Percentiles rank a stretch among this genome's conserved stretches.
Evolutionary conservation across 2,888 invertebrate species (phyloP).

Genomic region (Caenorhabditis angaria): DNA sequence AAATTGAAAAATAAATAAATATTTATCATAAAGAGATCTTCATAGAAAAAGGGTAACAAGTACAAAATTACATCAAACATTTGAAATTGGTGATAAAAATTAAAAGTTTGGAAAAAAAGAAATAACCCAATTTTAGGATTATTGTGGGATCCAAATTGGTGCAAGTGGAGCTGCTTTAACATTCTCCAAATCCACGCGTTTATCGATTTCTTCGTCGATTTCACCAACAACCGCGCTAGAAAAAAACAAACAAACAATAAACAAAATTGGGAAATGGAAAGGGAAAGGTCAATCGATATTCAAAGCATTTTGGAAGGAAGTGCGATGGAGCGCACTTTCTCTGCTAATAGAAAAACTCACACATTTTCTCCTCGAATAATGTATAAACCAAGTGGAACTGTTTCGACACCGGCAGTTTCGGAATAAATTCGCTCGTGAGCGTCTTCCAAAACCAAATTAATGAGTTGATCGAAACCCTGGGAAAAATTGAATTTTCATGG

Average conservation of each 20-base stretch:
- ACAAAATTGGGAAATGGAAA: not conserved
- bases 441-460: slow-evolving; percentile 95
- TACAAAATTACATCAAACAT: no score
- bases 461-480: slow-evolving; percentile 95
- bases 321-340: slow-evolving; percentile 10
- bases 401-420: slow-evolving; percentile 83
- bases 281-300: not conserved
- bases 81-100: no score
- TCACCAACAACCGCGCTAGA: slow-evolving; percentile 78
- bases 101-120: not conserved
- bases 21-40: no score
- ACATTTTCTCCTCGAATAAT: slow-evolving; percentile 98
- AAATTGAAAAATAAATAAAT: no score
- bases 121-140: slow-evolving; percentile 9
- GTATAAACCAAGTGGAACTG: slow-evolving; percentile 93
- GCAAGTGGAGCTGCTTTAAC: slow-evolving; percentile 77
- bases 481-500: not conserved
- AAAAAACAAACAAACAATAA: slow-evolving; percentile 29
- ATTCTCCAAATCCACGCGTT: slow-evolving; percentile 75
- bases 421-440: slow-evolving; percentile 98
- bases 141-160: slow-evolving; percentile 71
- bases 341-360: slow-evolving; percentile 75
- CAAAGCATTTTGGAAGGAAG: slow-evolving; percentile 7
- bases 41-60: no score
- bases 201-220: slow-evolving; percentile 77